A percentile compares a stretch with the other conserved stretches of the same genome.
phyloP scores from a whole-genome alignment of 2,113 vertebrate species.

The Nesoenas mayeri region DNA sequence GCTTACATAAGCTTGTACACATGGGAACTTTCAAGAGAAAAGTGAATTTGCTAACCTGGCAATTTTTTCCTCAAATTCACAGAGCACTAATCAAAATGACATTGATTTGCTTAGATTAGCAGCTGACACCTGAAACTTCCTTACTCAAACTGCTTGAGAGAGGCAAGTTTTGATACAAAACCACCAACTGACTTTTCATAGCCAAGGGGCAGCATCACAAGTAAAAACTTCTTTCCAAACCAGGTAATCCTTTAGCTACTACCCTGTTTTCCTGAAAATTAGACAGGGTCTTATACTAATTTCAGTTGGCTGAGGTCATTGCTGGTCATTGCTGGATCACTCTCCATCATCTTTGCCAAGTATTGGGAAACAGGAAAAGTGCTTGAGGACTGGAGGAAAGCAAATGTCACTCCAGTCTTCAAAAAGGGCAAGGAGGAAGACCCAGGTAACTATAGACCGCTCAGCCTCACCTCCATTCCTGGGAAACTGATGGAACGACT shows the following conservation, averaged over 20 bases:
- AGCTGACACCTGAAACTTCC: not conserved
- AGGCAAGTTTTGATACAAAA: not conserved
- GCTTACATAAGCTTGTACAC: not conserved
- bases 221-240: not conserved
- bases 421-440: no score
- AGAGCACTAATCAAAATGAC: conserved; percentile 9
- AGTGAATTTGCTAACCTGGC: not conserved
- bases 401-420: no score
- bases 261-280: no score
- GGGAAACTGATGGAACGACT: no score
- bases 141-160: not conserved
- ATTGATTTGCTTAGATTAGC: conserved; percentile 42
- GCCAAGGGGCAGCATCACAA: not conserved
- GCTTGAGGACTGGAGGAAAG: no score
- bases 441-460: no score
- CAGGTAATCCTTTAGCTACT: not conserved
- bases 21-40: not conserved
- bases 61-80: conserved; percentile 16
- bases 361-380: no score
- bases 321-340: no score
- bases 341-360: no score
- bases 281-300: no score
- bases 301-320: no score
- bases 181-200: not conserved
- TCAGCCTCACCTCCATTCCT: no score